phyloP scores from a whole-genome alignment of 35 echinoderm and acorn worm species.

The Lytechinus variegatus region DNA sequence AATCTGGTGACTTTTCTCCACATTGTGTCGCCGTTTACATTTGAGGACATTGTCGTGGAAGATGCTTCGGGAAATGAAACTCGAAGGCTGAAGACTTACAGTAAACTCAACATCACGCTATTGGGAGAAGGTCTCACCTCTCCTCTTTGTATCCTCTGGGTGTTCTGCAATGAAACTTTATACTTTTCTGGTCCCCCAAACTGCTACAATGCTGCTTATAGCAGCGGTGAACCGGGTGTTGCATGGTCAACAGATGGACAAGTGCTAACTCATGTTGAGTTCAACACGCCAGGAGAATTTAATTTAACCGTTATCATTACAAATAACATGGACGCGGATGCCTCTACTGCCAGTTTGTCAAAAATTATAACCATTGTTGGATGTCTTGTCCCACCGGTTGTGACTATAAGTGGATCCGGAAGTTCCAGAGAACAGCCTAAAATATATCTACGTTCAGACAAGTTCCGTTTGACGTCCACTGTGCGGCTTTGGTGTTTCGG shows the following conservation, averaged over 20 bases:
- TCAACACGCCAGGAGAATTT: constrained; percentile 52
- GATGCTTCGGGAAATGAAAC: not conserved
- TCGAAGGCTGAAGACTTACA: constrained; percentile 26
- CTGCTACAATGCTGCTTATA: constrained; percentile 22
- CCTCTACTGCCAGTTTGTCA: not conserved
- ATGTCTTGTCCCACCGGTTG: not conserved
- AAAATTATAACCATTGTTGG: not conserved
- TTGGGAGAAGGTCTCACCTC: not conserved
- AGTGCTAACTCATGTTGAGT: constrained; percentile 26
- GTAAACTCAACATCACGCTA: constrained; percentile 42
- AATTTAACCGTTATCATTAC: not conserved
- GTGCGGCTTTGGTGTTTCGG: constrained; percentile 42
- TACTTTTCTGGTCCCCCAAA: constrained; percentile 34
- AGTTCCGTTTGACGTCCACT: not conserved
- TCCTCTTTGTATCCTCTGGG: constrained; percentile 35
- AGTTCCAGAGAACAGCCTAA: not conserved
- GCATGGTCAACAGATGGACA: not conserved
- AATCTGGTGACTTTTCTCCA: not conserved
- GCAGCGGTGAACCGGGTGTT: not conserved
- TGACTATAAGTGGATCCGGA: not conserved
- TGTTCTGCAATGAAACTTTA: constrained; percentile 30
- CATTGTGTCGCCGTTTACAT: not conserved
- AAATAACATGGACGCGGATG: constrained; percentile 52
- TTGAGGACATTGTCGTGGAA: not conserved
- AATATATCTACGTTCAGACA: constrained; percentile 30